Percentiles rank a stretch among this genome's conserved stretches.
phyloP scores from a whole-genome alignment of 2,797 vertebrate species.

The Acrossocheilus fasciatus region DNA sequence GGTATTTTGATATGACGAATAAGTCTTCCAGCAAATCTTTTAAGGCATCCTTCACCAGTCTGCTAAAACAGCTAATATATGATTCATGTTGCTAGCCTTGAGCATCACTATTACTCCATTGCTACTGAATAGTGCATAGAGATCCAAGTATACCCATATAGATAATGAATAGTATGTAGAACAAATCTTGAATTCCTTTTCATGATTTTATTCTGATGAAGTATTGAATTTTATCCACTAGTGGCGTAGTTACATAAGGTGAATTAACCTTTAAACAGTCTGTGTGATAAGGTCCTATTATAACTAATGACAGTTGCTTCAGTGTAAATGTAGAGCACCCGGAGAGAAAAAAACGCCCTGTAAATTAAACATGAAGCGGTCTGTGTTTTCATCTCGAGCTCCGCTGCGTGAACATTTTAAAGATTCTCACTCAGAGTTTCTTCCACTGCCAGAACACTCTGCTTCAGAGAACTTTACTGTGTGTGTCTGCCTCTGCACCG shows the following conservation, averaged over 20 bases:
- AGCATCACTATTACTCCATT: constrained; percentile 17
- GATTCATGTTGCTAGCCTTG: neutral
- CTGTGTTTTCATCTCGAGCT: constrained; percentile 59
- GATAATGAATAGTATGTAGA: constrained; percentile 15
- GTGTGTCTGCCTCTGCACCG: constrained; percentile 23
- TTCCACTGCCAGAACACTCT: constrained; percentile 32
- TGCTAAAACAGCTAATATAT: constrained; percentile 22
- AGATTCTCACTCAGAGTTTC: constrained; percentile 35
- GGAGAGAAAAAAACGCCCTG: constrained; percentile 48
- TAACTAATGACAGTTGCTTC: constrained; percentile 41
- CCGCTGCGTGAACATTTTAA: constrained; percentile 51
- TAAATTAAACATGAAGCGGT: constrained; percentile 72
- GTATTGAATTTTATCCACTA: constrained; percentile 5
- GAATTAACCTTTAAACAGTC: constrained; percentile 38
- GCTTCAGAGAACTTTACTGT: constrained; percentile 52
- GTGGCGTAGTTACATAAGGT: constrained; percentile 15
- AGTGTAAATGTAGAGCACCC: constrained; percentile 39
- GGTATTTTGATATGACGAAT: neutral
- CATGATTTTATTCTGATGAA: constrained; percentile 7
- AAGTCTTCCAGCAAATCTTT: neutral
- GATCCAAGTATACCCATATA: constrained; percentile 15
- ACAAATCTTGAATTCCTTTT: constrained; percentile 4
- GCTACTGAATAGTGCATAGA: constrained; percentile 24
- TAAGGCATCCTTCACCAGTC: neutral
- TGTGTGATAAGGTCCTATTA: constrained; percentile 19